These are phyloP conservation scores for Tragelaphus eurycerus DNA, from an alignment of 2,797 vertebrate species.

Conservation along the genomic window DNA sequence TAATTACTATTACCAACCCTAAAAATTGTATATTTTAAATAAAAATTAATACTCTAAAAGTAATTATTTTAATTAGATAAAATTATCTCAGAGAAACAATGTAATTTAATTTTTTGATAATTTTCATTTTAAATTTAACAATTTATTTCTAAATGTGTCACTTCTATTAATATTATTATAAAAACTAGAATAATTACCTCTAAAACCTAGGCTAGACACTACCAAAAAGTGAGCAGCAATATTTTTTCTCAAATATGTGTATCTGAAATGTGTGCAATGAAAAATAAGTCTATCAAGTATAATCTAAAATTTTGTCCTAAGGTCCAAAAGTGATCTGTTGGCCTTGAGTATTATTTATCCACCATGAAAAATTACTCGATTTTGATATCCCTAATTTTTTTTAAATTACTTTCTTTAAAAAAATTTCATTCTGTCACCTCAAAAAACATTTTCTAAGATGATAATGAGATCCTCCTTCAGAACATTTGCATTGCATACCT, in stretches of 20 bases:
- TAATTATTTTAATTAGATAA: not conserved
- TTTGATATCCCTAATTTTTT: not conserved
- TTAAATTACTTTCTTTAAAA: not conserved
- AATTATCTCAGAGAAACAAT: not conserved
- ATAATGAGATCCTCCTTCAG: not conserved
- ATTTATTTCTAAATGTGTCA: constrained; percentile 2
- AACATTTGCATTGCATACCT: not conserved
- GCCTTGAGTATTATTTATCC: not conserved
- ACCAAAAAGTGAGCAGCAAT: not conserved
- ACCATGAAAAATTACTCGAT: not conserved
- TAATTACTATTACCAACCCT: not conserved
- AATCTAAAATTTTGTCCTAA: constrained; percentile 14
- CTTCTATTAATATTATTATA: not conserved
- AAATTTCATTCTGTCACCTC: not conserved
- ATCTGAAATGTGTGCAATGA: not conserved
- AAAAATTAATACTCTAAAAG: not conserved
- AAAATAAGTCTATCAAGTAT: constrained; percentile 50
- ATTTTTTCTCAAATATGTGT: constrained; percentile 19
- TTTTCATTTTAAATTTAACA: constrained; percentile 11
- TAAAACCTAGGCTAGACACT: not conserved
- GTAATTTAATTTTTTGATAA: not conserved
- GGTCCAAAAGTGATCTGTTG: not conserved
- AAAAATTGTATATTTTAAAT: not conserved
- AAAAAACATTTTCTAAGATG: constrained; percentile 30
- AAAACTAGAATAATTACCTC: not conserved